phyloP scores from a whole-genome alignment of 1,140 invertebrate species.

The Saxidomus purpurata region DNA sequence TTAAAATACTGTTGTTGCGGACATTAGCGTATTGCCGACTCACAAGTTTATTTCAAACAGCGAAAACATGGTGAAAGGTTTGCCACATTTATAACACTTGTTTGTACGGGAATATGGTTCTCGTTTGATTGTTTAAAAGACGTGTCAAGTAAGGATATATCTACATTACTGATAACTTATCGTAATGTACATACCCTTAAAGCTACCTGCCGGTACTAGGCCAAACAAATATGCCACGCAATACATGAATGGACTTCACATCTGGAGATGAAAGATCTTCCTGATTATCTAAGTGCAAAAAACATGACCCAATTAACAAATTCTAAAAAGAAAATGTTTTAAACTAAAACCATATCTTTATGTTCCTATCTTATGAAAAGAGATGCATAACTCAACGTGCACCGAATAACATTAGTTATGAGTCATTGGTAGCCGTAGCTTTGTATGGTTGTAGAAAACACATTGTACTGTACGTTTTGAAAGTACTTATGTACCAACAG shows the following conservation, averaged over 20 bases:
- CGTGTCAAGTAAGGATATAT: constrained; percentile 28
- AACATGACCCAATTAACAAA: too few relatives aligned
- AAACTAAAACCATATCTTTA: too few relatives aligned
- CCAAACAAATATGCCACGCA: background rate
- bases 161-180: constrained; percentile 21
- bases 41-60: constrained; percentile 19
- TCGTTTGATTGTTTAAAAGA: constrained; percentile 4
- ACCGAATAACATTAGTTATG: too few relatives aligned
- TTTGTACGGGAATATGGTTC: constrained; percentile 8
- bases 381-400: too few relatives aligned
- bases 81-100: constrained; percentile 14
- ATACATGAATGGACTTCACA: background rate
- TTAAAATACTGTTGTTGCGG: constrained; percentile 15
- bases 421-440: too few relatives aligned
- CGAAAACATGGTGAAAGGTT: constrained; percentile 21
- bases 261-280: background rate
- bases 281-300: background rate
- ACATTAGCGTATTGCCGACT: background rate
- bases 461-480: too few relatives aligned
- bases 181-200: background rate
- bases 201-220: background rate
- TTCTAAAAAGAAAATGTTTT: too few relatives aligned
- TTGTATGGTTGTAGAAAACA: too few relatives aligned
- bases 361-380: too few relatives aligned
- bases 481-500: too few relatives aligned